Evolutionary conservation across 2,797 vertebrate species (phyloP).

Genomic region (Microcaecilia unicolor): DNA sequence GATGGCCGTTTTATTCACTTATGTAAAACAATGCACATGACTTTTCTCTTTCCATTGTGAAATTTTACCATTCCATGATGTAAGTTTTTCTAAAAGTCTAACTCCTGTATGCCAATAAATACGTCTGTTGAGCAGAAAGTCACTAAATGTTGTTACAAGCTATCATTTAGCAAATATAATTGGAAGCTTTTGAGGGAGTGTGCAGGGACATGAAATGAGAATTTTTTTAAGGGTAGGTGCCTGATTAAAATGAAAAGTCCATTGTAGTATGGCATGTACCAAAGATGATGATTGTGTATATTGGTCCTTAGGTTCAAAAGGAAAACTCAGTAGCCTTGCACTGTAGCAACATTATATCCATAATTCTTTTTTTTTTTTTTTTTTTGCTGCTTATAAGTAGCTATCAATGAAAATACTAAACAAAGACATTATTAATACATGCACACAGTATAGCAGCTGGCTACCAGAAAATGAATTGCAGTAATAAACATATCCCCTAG

Average conservation of each 20-base stretch:
- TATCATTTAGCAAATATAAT: conserved; percentile 6
- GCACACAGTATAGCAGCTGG: too few species aligned
- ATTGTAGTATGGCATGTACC: conserved; percentile 68
- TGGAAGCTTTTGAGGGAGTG: conserved; percentile 26
- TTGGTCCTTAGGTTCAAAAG: conserved; percentile 22
- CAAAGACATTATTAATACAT: too few species aligned
- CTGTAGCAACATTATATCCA: conserved; percentile 1
- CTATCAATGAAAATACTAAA: too few species aligned
- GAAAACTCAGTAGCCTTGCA: too few species aligned
- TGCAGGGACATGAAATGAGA: conserved; percentile 11
- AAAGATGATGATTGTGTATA: conserved; percentile 73
- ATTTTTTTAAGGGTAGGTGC: conserved; percentile 37
- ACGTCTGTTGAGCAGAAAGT: conserved; percentile 22
- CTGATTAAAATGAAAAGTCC: too few species aligned
- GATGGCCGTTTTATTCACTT: conserved; percentile 18
- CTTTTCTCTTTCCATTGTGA: conserved; percentile 32
- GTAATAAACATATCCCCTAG: too few species aligned
- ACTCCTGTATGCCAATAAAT: conserved; percentile 16
- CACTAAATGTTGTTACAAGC: conserved; percentile 13
- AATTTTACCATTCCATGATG: conserved; percentile 25
- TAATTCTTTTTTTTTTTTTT: too few species aligned
- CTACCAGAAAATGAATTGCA: too few species aligned
- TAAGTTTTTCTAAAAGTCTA: conserved; percentile 25
- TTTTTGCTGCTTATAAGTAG: too few species aligned
- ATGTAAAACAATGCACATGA: conserved; percentile 24